Conservation (phyloP, 1,140 invertebrate species). For the Diorhabda sublineata region DNA sequence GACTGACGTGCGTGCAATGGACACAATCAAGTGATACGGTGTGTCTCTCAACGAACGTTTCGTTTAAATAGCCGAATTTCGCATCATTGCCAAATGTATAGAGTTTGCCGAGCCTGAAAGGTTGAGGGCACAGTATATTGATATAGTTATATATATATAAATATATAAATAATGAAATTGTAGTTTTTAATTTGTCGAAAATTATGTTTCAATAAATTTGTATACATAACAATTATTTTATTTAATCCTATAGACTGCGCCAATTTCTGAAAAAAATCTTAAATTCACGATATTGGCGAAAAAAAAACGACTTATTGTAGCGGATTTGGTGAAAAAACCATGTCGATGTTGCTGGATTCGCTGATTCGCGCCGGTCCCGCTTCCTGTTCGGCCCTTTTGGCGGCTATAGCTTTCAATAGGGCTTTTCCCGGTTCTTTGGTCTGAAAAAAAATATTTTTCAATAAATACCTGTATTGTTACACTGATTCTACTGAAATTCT, state of each 20-base stretch:
- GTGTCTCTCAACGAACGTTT: slow-evolving; percentile 31
- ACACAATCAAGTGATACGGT: slow-evolving; percentile 30
- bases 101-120: slow-evolving; percentile 26
- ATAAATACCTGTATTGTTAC: no score
- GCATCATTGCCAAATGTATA: slow-evolving; percentile 41
- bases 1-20: slow-evolving; percentile 39
- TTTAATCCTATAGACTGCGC: not conserved
- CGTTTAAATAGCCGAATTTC: slow-evolving; percentile 25
- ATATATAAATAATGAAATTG: slow-evolving; percentile 27
- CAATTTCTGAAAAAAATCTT: no score
- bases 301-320: no score
- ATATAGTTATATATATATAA: not conserved
- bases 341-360: slow-evolving; percentile 14
- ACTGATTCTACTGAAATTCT: no score
- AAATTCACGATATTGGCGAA: not conserved
- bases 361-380: not conserved
- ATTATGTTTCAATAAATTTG: slow-evolving; percentile 45
- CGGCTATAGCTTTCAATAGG: slow-evolving; percentile 75
- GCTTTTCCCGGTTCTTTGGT: slow-evolving; percentile 90
- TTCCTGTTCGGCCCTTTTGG: slow-evolving; percentile 54
- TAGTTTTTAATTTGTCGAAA: slow-evolving; percentile 36
- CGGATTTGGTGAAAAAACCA: slow-evolving; percentile 16
- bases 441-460: slow-evolving; percentile 48
- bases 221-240: slow-evolving; percentile 31
- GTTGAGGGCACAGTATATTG: slow-evolving; percentile 24